A percentile compares a stretch with the other conserved stretches of the same genome.
These are phyloP conservation scores for Encarsia formosa DNA, from an alignment of 2,888 invertebrate species.

Conservation along the genomic window DNA sequence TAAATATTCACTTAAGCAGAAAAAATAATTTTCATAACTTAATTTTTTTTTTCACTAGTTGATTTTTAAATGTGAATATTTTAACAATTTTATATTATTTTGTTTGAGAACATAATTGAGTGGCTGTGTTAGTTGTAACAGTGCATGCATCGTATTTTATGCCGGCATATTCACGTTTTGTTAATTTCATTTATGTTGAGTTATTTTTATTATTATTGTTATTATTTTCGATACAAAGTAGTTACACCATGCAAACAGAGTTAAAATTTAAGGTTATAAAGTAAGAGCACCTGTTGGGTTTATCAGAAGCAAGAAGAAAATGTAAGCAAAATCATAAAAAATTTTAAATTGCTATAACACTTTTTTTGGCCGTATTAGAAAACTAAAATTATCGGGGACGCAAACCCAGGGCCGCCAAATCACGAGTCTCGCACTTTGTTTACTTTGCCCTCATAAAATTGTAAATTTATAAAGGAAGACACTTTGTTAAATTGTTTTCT, in stretches of 20 bases:
- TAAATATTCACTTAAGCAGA: slow-evolving; percentile 31
- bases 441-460: no score
- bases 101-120: background rate
- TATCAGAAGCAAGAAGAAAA: slow-evolving; percentile 26
- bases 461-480: no score
- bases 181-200: slow-evolving; percentile 30
- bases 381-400: no score
- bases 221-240: slow-evolving; percentile 16
- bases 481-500: no score
- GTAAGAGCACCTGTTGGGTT: slow-evolving; percentile 44
- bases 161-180: slow-evolving; percentile 49
- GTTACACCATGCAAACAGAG: slow-evolving; percentile 17
- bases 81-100: background rate
- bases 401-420: no score
- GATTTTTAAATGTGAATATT: background rate
- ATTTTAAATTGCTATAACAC: no score
- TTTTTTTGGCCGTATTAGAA: no score
- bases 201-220: slow-evolving; percentile 3
- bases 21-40: slow-evolving; percentile 9
- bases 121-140: slow-evolving; percentile 38
- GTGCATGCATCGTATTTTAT: slow-evolving; percentile 46
- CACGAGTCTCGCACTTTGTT: no score
- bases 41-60: slow-evolving; percentile 24
- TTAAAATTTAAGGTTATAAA: slow-evolving; percentile 13
- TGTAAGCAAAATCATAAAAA: background rate